Base-by-base conservation (phyloP, 2,113 vertebrate species). In the Pedionomus torquatus region DNA sequence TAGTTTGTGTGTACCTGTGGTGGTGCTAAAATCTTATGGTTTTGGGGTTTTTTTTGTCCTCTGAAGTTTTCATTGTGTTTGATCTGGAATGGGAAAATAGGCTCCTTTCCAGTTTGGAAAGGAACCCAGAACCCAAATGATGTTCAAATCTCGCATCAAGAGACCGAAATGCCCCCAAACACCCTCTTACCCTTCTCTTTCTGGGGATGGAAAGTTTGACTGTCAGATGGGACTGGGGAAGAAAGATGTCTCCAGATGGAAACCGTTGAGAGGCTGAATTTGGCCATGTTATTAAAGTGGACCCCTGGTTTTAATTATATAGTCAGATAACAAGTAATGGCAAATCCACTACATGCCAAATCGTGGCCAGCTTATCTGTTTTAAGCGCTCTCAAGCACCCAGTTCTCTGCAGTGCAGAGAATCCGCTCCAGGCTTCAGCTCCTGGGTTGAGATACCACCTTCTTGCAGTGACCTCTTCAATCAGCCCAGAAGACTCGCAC, bases 221-320 rank as follows among this genome's bases (percentile, higher is more conserved):
- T 51, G 52, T 57, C 49, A 60, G 26, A 81, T 49, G 48, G 52
- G 20, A 80, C 17, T 35, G 9, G 6, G 25, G 33, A 65, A 86
- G 37, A 80, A 91, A 83, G 71, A 90, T 52, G 13, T 21, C 51
- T 94, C 72, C 85, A 89, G 49, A 82, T 71, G 88, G 69, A 94
- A 93, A 84, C 20, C 28, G 20, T 81, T 52, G 33, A 93, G 92
- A 90, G 86, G 55, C 30, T 86, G 44, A 78, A 86, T 61, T 80
- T 88, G 85, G 79, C 76, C 68, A 74, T 81, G 52, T 14, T 63
- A 46, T 78, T 93, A 31, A 87, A 84, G 39, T n/a, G 21, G 51
- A 82, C 8, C 11, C 11, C 76, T 94, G 94, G 44, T 51, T 91
- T 95, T 83, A 87, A 84, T 89, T 93, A 92, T 52, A 15, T 80